These are phyloP conservation scores for Euthynnus affinis DNA, from an alignment of 2,797 vertebrate species.

Conservation along the genomic window DNA sequence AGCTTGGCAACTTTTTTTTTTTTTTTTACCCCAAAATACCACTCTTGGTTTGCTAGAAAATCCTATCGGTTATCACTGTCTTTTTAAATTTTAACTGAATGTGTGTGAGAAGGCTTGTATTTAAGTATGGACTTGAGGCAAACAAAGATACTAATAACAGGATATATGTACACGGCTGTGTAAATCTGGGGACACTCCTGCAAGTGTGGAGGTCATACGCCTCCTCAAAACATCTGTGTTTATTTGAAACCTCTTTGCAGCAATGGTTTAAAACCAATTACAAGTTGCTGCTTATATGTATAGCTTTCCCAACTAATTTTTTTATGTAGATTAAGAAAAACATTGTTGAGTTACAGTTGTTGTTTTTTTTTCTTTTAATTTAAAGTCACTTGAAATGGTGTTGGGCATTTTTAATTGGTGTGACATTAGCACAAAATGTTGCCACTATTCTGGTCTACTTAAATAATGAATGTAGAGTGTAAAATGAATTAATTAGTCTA, in stretches of 20 bases:
- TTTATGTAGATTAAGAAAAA: slow-evolving; percentile 14
- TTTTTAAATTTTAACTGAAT: slow-evolving; percentile 18
- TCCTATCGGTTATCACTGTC: slow-evolving; percentile 13
- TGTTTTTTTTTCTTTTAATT: slow-evolving; percentile 19
- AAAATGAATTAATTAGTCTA: slow-evolving; percentile 18
- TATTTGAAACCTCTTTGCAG: slow-evolving; percentile 39
- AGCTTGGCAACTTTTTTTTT: slow-evolving; percentile 22
- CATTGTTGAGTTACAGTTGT: slow-evolving; percentile 5
- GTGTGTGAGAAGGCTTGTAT: slow-evolving; percentile 2
- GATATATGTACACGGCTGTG: background rate
- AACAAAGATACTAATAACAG: slow-evolving; percentile 20
- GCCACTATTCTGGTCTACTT: slow-evolving; percentile 9
- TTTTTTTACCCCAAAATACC: slow-evolving; percentile 31
- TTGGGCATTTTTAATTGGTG: slow-evolving; percentile 4
- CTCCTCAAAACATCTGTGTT: slow-evolving; percentile 10
- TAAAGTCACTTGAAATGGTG: slow-evolving; percentile 15
- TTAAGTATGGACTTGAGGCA: slow-evolving; percentile 14
- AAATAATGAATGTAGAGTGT: slow-evolving; percentile 4
- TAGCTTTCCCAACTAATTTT: slow-evolving; percentile 15
- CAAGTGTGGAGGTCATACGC: slow-evolving; percentile 19
- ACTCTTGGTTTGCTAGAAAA: slow-evolving; percentile 24
- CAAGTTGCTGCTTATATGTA: slow-evolving; percentile 16
- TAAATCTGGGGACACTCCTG: slow-evolving; percentile 6
- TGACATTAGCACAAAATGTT: slow-evolving; percentile 5
- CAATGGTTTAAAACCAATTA: slow-evolving; percentile 37